Evolutionary conservation across 2,797 vertebrate genomes (phyloP).

Genomic region (Cyprinella venusta): DNA sequence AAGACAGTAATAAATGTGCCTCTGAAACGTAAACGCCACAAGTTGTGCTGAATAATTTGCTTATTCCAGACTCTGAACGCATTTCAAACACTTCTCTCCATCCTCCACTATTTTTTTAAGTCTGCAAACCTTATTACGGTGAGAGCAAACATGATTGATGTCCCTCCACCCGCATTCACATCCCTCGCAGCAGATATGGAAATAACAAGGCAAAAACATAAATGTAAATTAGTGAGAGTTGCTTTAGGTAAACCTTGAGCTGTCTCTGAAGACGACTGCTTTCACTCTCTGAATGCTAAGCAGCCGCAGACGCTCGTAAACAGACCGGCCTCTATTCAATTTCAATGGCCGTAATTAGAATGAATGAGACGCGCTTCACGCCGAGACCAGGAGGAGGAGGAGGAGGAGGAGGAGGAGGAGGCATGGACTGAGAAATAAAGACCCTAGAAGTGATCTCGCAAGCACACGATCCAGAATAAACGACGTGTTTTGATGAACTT

Average conservation of each 20-base stretch:
- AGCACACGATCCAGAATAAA: not conserved
- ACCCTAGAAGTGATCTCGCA: conserved; percentile 3
- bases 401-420: conserved; percentile 68
- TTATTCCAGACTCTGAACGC: conserved; percentile 15
- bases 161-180: conserved; percentile 12
- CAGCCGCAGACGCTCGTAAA: conserved; percentile 72
- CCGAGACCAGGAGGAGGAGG: conserved; percentile 65
- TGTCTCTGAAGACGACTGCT: conserved; percentile 74
- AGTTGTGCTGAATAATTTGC: conserved; percentile 6
- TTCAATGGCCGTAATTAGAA: conserved; percentile 83
- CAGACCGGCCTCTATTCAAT: conserved; percentile 80
- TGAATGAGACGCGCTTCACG: conserved; percentile 75
- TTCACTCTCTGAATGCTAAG: conserved; percentile 78
- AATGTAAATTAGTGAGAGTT: conserved; percentile 77
- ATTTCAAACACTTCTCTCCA: conserved; percentile 32
- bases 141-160: conserved; percentile 72
- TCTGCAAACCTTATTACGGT: conserved; percentile 62
- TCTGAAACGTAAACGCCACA: not conserved
- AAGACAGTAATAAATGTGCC: not conserved
- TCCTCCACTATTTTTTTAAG: conserved; percentile 43
- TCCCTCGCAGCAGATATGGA: conserved; percentile 73
- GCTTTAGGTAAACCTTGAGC: conserved; percentile 80
- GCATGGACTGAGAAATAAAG: conserved; percentile 77
- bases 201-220: conserved; percentile 76
- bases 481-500: not conserved